Evolutionary conservation across 2,888 invertebrate genomes (phyloP).

Genomic region (Pyrgus malvae): DNA sequence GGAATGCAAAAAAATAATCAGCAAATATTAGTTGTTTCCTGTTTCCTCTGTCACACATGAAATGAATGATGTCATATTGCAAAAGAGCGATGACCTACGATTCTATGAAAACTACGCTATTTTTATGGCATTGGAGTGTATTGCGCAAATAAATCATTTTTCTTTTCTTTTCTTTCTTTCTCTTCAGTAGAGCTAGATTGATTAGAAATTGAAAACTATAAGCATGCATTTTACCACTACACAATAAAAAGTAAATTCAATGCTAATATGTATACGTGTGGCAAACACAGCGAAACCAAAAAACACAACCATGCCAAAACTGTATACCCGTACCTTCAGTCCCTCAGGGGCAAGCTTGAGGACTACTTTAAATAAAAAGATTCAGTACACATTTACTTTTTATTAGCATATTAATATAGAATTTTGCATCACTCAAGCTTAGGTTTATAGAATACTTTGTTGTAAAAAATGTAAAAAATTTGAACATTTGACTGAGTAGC

Average conservation of each 20-base stretch:
- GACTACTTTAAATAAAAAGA: constrained; percentile 46
- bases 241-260: constrained; percentile 31
- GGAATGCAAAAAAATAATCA: no score
- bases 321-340: constrained; percentile 34
- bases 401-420: constrained; percentile 69
- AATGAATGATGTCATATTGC: no score
- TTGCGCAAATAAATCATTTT: no score
- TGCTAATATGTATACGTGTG: constrained; percentile 71
- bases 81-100: no score
- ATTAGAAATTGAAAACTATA: neutral
- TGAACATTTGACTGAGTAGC: neutral
- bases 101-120: no score
- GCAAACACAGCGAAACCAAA: constrained; percentile 33
- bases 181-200: neutral
- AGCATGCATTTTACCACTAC: constrained; percentile 37
- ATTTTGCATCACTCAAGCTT: constrained; percentile 63
- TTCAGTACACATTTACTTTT: constrained; percentile 39
- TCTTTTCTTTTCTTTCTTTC: no score
- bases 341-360: constrained; percentile 8
- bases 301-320: constrained; percentile 28
- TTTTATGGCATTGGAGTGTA: no score
- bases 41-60: no score
- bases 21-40: no score
- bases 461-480: constrained; percentile 17
- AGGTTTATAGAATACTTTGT: constrained; percentile 39